Evolutionary conservation across 2,888 invertebrate species (phyloP).

Genomic region (Noctua pronuba): DNA sequence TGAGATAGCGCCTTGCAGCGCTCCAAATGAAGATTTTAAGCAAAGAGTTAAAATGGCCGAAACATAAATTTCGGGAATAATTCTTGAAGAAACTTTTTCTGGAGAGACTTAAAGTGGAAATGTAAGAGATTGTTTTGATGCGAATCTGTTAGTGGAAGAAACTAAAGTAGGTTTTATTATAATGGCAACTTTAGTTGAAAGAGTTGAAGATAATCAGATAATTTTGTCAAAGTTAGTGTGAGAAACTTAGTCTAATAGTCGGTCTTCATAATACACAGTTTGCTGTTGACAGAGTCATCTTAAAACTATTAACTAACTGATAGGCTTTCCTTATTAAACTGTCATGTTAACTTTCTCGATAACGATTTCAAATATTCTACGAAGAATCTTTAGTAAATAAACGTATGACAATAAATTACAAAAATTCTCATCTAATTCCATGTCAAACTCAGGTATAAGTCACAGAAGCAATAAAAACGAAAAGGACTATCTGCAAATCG

Average conservation of each 20-base stretch:
- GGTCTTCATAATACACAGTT: neutral
- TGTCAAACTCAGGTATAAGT: conserved; percentile 52
- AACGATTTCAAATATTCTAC: neutral
- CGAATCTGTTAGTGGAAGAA: conserved; percentile 38
- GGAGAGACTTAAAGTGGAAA: conserved; percentile 54
- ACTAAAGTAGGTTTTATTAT: conserved; percentile 34
- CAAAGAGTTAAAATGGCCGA: conserved; percentile 64
- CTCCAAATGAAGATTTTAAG: conserved; percentile 66
- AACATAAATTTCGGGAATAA: conserved; percentile 66
- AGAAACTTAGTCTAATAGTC: neutral
- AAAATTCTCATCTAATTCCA: conserved; percentile 37
- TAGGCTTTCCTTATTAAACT: conserved; percentile 1
- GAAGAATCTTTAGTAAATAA: conserved; percentile 1
- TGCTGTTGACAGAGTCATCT: neutral
- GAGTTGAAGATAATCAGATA: conserved; percentile 2
- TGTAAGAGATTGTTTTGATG: conserved; percentile 55
- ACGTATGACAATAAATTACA: conserved; percentile 21
- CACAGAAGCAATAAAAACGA: conserved; percentile 64
- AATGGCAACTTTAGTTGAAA: conserved; percentile 16
- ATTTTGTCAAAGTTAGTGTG: neutral
- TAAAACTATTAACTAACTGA: neutral
- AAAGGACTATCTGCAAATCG: conserved; percentile 71
- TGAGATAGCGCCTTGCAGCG: conserved; percentile 61
- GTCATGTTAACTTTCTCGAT: neutral
- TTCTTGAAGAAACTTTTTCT: conserved; percentile 61